Conservation (phyloP, 2,888 invertebrate genomes). For the Agrenia bidenticulata region DNA sequence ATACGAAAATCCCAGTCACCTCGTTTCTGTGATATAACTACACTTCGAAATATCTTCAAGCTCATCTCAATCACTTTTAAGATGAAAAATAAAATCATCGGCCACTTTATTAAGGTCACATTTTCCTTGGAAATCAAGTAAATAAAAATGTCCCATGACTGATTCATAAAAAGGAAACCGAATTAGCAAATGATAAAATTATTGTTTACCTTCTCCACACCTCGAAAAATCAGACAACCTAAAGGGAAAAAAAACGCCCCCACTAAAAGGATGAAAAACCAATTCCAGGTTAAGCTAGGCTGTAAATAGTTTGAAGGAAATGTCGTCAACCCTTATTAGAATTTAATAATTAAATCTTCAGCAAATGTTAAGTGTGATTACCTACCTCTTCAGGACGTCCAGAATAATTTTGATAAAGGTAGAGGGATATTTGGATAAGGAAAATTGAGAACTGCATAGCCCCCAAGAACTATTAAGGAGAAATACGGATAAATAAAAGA, state of each 20-base stretch:
- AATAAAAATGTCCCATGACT: no score
- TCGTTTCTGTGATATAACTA: no score
- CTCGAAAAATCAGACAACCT: conserved; percentile 10
- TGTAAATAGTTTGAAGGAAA: not conserved
- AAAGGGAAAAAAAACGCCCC: conserved; percentile 9
- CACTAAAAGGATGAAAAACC: not conserved
- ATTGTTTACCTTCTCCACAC: conserved; percentile 9
- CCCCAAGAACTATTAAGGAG: conserved; percentile 11
- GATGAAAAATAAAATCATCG: not conserved
- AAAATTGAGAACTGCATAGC: not conserved
- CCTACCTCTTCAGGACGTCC: conserved; percentile 8
- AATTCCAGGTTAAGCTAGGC: not conserved
- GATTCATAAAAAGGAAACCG: no score
- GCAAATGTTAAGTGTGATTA: no score
- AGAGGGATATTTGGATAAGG: not conserved
- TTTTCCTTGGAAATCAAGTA: conserved; percentile 12
- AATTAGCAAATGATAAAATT: no score
- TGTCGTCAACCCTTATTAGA: not conserved
- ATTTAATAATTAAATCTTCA: not conserved
- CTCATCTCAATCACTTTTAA: conserved; percentile 4
- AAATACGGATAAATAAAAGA: no score
- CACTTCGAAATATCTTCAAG: not conserved
- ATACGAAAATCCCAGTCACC: conserved; percentile 5
- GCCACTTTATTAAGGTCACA: not conserved
- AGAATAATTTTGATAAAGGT: not conserved